Base-by-base conservation (phyloP, 2,888 invertebrate species). In the Synergus japonicus region DNA sequence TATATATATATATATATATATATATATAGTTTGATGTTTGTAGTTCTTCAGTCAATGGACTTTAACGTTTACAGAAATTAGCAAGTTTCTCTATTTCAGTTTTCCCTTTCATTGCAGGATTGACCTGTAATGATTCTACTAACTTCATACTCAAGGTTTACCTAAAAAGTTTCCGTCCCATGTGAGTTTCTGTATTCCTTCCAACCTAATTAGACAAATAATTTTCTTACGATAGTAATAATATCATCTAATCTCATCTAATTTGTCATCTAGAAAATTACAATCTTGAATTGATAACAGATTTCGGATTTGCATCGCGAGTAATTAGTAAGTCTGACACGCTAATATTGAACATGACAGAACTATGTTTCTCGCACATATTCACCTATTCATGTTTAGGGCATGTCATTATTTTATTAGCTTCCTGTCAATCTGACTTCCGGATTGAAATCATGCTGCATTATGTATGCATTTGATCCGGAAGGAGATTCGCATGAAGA, bases 21-120 rank as follows among this genome's bases (percentile, higher is more conserved):
- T n/a, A n/a, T n/a, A n/a, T n/a, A n/a, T 29, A 77, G 85, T 84
- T 86, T 87, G 81, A 80, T 84, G 85, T 79, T 12, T 9, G 41
- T 80, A 78, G 44, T 2, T 13, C 44, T 9, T 18, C 2, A 10
- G 18, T 15, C 3, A 49, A 54, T 22, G 54, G 12, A 29, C 15
- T 49, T 69, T 15, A 69, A 46, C 73, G 15, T 73, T 73, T 73
- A 54, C 49, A 29, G 37, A 73, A 73, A 73, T 67, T 22, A 67
- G 37, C n/a, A 41, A 54, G 49, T 73, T 73, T 73, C n/a, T 15
- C 73, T 73, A 37, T 54, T 37, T 37, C n/a, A 49, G 37, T 73
- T 54, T 46, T 73, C 4, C 37, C n/a, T 54, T 69, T 73, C 37
- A 73, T 54, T 54, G 49, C 29, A 29, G 29, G 54, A 54, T 73